These are phyloP conservation scores for Sarcophaga subvicina DNA, from an alignment of 2,888 invertebrate genomes.

Conservation along the genomic window DNA sequence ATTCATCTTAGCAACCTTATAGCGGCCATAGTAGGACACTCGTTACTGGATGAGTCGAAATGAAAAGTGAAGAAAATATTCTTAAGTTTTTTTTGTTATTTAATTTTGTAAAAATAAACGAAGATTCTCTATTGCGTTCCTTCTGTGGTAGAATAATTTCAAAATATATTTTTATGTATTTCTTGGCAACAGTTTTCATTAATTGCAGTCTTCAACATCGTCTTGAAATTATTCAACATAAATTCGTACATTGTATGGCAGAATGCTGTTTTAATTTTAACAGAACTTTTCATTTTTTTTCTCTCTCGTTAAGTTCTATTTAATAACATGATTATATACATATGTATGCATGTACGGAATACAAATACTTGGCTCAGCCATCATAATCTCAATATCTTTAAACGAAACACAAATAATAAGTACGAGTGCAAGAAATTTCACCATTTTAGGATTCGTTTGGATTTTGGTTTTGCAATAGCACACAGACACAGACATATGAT, in stretches of 20 bases:
- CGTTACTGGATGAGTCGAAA: no score
- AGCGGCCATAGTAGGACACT: no score
- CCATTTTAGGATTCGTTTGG: neutral
- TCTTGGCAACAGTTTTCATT: slow-evolving; percentile 10
- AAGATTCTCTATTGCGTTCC: no score
- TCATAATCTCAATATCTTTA: slow-evolving; percentile 9
- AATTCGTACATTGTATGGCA: slow-evolving; percentile 1
- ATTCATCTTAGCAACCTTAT: no score
- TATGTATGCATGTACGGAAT: neutral
- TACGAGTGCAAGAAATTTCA: neutral
- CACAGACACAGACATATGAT: neutral
- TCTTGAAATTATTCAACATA: neutral
- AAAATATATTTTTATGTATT: no score
- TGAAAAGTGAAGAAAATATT: no score
- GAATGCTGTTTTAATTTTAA: slow-evolving; percentile 29
- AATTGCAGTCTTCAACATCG: slow-evolving; percentile 3
- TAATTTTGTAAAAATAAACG: no score
- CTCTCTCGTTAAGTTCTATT: slow-evolving; percentile 21
- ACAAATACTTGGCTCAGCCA: neutral
- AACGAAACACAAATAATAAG: slow-evolving; percentile 16
- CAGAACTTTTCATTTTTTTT: slow-evolving; percentile 29
- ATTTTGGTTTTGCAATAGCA: no score
- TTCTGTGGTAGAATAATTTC: no score
- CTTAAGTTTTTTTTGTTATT: no score
- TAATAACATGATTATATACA: slow-evolving; percentile 56